phyloP scores from a whole-genome alignment of 1,140 invertebrate genomes.

The Bombus confusus region DNA sequence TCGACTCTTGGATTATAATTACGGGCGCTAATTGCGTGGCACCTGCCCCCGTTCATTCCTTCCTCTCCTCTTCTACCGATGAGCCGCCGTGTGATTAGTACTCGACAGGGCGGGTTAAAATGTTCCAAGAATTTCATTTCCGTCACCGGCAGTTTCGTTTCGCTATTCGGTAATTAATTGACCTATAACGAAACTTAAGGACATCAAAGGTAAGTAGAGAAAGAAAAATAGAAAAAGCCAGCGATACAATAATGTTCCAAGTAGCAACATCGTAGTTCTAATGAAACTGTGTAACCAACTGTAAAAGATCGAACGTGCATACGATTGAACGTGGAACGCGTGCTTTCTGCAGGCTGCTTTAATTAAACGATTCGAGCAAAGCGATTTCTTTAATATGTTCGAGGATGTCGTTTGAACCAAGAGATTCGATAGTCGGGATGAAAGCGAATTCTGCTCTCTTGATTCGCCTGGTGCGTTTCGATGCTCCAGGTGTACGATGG shows the following conservation, averaged over 20 bases:
- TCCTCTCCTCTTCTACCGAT: not conserved
- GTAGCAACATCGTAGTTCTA: too few relatives aligned
- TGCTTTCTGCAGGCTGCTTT: not conserved
- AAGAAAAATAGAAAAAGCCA: too few relatives aligned
- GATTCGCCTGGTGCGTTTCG: not conserved
- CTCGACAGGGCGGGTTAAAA: slow-evolving; percentile 29
- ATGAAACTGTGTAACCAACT: not conserved
- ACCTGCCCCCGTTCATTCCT: slow-evolving; percentile 1
- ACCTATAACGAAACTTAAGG: too few relatives aligned
- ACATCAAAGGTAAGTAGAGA: not conserved
- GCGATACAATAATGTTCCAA: not conserved
- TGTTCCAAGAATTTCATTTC: slow-evolving; percentile 34
- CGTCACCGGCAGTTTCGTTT: not conserved
- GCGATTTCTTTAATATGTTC: slow-evolving; percentile 9
- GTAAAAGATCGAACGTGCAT: not conserved
- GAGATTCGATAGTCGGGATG: not conserved
- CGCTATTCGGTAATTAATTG: slow-evolving; percentile 12
- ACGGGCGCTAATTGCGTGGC: slow-evolving; percentile 64
- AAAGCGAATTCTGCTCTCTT: not conserved
- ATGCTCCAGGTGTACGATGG: not conserved
- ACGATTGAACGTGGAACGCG: too few relatives aligned
- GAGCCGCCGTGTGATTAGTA: slow-evolving; percentile 29
- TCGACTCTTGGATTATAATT: slow-evolving; percentile 71
- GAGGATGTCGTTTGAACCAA: not conserved
- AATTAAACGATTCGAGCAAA: slow-evolving; percentile 5